A percentile compares a stretch with the other conserved stretches of the same genome.
Evolutionary conservation across 2,113 vertebrate species (phyloP).

Genomic region (Macrotis lagotis): DNA sequence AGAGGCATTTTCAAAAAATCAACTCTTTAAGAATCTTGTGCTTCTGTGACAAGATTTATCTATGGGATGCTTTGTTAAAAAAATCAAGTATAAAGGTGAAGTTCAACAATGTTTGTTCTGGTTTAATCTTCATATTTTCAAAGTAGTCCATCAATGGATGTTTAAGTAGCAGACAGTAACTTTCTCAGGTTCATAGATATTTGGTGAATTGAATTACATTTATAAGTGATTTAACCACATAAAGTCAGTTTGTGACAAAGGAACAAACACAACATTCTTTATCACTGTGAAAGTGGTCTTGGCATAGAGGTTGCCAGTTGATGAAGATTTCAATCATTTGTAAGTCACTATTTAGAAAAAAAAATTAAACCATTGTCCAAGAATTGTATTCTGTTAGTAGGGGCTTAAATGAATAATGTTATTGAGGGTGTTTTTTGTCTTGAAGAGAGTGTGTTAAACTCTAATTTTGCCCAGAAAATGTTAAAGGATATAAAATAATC

Average conservation of each 20-base stretch:
- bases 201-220: neutral
- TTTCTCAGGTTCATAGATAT: neutral
- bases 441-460: neutral
- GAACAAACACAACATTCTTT: neutral
- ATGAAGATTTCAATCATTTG: constrained; percentile 18
- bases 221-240: neutral
- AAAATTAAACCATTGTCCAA: constrained; percentile 28
- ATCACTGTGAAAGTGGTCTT: constrained; percentile 14
- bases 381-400: neutral
- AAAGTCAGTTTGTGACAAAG: constrained; percentile 3
- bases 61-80: neutral
- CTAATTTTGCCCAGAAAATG: neutral
- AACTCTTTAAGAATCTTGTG: neutral
- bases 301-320: neutral
- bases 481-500: neutral
- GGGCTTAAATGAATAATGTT: neutral
- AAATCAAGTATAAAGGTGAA: constrained; percentile 40
- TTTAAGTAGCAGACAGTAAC: neutral
- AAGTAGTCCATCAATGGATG: neutral
- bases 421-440: neutral
- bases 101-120: neutral
- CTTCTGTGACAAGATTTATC: constrained; percentile 17
- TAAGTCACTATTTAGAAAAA: constrained; percentile 14
- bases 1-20: neutral
- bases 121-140: neutral